Percentiles rank a stretch among this genome's conserved stretches.
These are phyloP conservation scores for Doris montereyensis DNA, from an alignment of 2,888 invertebrate species.

Conservation along the genomic window DNA sequence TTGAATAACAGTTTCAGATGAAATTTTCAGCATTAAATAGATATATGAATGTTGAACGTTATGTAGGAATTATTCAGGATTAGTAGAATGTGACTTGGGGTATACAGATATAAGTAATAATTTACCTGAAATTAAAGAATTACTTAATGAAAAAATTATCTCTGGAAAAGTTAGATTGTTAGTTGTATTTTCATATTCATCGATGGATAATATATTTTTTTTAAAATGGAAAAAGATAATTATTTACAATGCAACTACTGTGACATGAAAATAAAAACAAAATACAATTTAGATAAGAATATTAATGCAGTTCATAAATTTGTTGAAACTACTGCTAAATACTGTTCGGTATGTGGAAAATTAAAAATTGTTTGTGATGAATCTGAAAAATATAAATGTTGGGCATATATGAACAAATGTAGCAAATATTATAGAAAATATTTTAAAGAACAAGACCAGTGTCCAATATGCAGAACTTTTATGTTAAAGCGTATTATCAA, in stretches of 20 bases:
- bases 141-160: not conserved
- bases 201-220: not conserved
- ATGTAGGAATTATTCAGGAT: no score
- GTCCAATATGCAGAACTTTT: no score
- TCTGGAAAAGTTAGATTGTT: no score
- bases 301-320: not conserved
- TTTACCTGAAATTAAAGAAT: not conserved
- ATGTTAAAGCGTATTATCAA: no score
- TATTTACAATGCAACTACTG: not conserved
- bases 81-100: not conserved
- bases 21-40: no score
- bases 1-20: no score
- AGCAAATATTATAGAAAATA: no score
- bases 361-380: not conserved
- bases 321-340: not conserved
- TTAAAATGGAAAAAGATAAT: not conserved
- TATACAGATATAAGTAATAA: not conserved
- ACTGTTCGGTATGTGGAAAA: not conserved
- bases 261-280: not conserved
- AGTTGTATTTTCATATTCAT: no score
- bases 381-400: not conserved
- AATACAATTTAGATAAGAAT: not conserved
- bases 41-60: no score
- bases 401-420: not conserved
- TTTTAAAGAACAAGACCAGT: no score